A percentile compares a stretch with the other conserved stretches of the same genome.
phyloP scores from a whole-genome alignment of 2,888 invertebrate species.

The Andrena flavipes region DNA sequence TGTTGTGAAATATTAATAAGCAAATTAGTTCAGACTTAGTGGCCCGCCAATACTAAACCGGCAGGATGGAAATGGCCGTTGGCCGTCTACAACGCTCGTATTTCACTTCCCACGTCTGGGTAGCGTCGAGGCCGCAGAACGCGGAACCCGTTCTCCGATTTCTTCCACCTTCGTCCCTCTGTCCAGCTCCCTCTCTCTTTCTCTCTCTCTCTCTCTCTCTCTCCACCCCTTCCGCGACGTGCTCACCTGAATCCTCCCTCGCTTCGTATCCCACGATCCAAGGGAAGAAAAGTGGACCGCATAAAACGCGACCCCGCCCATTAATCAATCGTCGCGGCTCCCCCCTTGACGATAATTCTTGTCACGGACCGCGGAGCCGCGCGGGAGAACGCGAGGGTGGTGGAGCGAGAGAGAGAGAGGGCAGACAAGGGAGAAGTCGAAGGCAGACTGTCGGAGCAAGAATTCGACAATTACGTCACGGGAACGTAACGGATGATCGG shows the following conservation, averaged over 20 bases:
- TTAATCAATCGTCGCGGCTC: conserved; percentile 55
- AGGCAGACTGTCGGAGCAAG: conserved; percentile 71
- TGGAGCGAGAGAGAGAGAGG: conserved; percentile 4
- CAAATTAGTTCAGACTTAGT: conserved; percentile 83
- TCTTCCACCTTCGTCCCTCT: conserved; percentile 31
- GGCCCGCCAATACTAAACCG: conserved; percentile 72
- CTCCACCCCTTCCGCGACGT: not conserved
- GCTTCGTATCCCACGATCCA: not conserved
- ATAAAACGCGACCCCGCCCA: conserved; percentile 48
- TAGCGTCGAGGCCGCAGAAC: conserved; percentile 63
- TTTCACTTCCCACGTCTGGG: conserved; percentile 79
- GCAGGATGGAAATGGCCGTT: conserved; percentile 74
- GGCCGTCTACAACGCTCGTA: conserved; percentile 76
- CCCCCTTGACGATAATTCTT: conserved; percentile 54
- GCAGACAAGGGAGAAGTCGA: conserved; percentile 31
- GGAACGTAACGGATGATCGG: conserved; percentile 83
- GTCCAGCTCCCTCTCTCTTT: not conserved
- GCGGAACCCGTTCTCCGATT: conserved; percentile 67
- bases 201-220: not conserved
- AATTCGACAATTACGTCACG: conserved; percentile 84
- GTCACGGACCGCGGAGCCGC: conserved; percentile 20
- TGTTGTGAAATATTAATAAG: conserved; percentile 84
- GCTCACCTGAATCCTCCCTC: not conserved
- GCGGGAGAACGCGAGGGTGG: not conserved
- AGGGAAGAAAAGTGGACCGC: conserved; percentile 6